Conservation (phyloP, 2,888 invertebrate genomes). For the Amblyteles armatorius region DNA sequence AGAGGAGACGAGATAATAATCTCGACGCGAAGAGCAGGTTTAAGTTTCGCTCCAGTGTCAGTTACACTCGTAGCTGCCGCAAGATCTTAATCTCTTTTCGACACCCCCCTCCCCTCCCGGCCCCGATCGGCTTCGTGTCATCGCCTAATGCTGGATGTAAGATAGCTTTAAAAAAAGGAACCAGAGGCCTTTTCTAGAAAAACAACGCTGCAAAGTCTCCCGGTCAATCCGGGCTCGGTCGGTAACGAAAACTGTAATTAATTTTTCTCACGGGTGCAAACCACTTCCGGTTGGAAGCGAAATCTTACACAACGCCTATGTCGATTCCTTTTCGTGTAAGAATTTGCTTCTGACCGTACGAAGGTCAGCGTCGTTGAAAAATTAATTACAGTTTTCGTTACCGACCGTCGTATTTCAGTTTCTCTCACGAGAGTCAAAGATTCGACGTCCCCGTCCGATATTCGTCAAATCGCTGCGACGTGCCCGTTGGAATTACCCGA, state of each 20-base stretch:
- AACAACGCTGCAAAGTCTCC: neutral
- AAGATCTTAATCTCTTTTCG: conserved; percentile 72
- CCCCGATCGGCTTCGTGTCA: conserved; percentile 8
- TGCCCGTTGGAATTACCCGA: conserved; percentile 47
- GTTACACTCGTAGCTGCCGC: conserved; percentile 35
- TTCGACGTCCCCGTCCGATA: neutral
- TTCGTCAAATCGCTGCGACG: neutral
- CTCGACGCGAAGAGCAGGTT: conserved; percentile 50
- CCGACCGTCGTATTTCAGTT: neutral
- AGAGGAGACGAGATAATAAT: conserved; percentile 42
- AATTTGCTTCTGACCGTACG: no score
- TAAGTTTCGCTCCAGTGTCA: conserved; percentile 52
- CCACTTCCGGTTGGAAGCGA: neutral
- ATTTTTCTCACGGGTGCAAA: neutral
- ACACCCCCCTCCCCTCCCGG: conserved; percentile 70
- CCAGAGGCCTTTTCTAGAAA: neutral
- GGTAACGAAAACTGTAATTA: neutral
- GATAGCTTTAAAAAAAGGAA: neutral
- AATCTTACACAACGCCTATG: no score
- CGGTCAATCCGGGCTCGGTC: neutral
- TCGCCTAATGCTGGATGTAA: conserved; percentile 14
- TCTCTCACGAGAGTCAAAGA: neutral
- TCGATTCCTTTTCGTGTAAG: no score
- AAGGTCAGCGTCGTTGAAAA: neutral
- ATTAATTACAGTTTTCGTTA: neutral